Conservation (phyloP, 2,888 invertebrate species). For the Lithophane leautieri region DNA sequence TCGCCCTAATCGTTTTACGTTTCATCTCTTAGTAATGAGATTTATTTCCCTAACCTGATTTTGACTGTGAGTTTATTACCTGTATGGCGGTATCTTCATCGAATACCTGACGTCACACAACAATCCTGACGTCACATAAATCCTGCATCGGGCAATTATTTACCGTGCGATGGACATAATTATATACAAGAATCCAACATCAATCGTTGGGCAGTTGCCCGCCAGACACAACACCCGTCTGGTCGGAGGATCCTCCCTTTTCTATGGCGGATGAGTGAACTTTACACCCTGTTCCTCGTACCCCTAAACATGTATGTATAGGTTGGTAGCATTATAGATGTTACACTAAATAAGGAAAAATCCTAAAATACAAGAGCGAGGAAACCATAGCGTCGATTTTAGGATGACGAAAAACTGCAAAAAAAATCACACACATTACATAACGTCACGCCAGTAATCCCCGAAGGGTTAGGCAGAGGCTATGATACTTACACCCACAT, state of each 20-base stretch:
- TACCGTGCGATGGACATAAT: too few species aligned
- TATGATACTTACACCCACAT: background rate
- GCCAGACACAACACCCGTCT: too few species aligned
- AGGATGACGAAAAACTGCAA: background rate
- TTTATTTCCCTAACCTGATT: slow-evolving; percentile 50
- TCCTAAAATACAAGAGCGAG: background rate
- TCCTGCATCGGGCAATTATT: too few species aligned
- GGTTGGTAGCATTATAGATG: background rate
- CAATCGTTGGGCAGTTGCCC: too few species aligned
- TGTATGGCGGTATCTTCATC: too few species aligned
- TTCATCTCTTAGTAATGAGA: slow-evolving; percentile 62
- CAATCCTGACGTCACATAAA: too few species aligned
- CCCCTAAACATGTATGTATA: too few species aligned
- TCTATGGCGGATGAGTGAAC: too few species aligned
- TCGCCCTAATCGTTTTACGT: slow-evolving; percentile 58
- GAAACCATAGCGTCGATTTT: background rate
- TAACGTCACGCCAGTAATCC: background rate
- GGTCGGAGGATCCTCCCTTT: too few species aligned
- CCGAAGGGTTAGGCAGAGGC: background rate
- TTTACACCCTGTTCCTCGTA: too few species aligned
- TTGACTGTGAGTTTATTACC: slow-evolving; percentile 17
- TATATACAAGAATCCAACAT: too few species aligned
- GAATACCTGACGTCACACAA: too few species aligned
- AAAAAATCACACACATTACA: background rate
- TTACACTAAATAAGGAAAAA: background rate